Percentiles rank a stretch among this genome's conserved stretches.
phyloP scores from a whole-genome alignment of 2,797 vertebrate species.

The Lates japonicus region DNA sequence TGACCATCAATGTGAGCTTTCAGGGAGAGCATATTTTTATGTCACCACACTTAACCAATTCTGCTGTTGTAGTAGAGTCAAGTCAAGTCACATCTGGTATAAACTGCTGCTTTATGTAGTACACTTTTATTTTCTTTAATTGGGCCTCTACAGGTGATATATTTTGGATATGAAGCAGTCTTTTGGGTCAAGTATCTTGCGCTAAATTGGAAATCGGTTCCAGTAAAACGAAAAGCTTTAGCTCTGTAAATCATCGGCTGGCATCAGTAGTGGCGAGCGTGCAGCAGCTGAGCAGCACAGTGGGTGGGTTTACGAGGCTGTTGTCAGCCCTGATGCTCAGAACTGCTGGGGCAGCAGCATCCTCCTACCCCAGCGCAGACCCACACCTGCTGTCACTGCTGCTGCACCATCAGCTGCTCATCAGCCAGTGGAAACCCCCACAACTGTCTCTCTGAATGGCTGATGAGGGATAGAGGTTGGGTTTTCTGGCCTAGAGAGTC shows the following conservation, averaged over 20 bases:
- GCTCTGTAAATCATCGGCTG: constrained; percentile 17
- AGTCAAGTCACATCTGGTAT: not conserved
- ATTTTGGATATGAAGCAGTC: not conserved
- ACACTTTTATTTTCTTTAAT: not conserved
- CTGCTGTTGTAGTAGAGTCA: not conserved
- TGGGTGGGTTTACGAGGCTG: constrained; percentile 46
- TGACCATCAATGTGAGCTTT: not conserved
- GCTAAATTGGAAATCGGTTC: constrained; percentile 3
- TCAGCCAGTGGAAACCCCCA: constrained; percentile 37
- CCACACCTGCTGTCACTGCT: constrained; percentile 59
- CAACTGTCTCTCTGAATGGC: constrained; percentile 49
- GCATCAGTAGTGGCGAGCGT: constrained; percentile 28
- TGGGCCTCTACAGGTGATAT: not conserved
- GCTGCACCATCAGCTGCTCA: constrained; percentile 67
- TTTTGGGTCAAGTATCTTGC: not conserved
- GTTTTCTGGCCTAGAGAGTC: not conserved
- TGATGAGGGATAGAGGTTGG: constrained; percentile 14
- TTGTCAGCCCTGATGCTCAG: constrained; percentile 63
- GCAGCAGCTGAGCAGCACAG: constrained; percentile 46
- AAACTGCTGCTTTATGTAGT: not conserved
- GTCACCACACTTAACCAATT: not conserved
- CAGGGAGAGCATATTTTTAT: not conserved
- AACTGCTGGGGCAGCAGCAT: constrained; percentile 71
- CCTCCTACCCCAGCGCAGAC: constrained; percentile 24
- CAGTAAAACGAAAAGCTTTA: constrained; percentile 15